Evolutionary conservation across 2,888 invertebrate species (phyloP), one percentile per base, ranked within the genome.

Genomic region (Theodoxus fluviatilis): DNA sequence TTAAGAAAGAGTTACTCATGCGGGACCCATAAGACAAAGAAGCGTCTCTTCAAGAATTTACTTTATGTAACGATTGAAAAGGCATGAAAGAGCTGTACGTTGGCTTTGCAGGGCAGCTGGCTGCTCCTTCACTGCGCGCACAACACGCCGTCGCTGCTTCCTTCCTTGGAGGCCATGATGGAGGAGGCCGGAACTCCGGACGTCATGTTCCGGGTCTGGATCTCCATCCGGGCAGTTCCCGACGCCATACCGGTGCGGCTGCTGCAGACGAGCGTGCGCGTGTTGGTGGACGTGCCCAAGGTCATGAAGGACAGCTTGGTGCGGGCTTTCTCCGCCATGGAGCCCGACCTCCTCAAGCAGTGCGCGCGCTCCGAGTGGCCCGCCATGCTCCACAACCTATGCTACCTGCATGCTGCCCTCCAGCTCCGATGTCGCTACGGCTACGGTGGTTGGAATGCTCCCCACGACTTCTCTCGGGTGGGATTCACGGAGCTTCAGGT

Each of bases 361-460:
- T 81, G 81, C 4, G 75, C 75, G 4, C 76, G 84, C 9, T 73
- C 80, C 0, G 86, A 86, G 71, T 87, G 85, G 86, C 81, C 85
- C 0, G 79, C 81, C n/a, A 76, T 86, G 75, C 77, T 87, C 35
- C 87, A 87, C 78, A 87, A 87, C 75, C 76, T 87, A 71, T 85
- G 84, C 76, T 86, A 83, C 77, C 78, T 86, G 25, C 86, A 87
- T 70, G 84, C 83, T 49, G 84, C 85, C 35, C 71, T 87, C 28
- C 84, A 82, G 63, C 81, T 86, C 12, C 71, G 86, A 55, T 79
- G 84, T n/a, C 75, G 85, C 37, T 84, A 80, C 73, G 81, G 82
- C 12, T 71, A 75, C 31, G 84, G 80, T n/a, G 87, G 86, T n/a
- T 87, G 85, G 85, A 86, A 85, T 70, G 71, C 70, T 33, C 84